Evolutionary conservation across 1,140 invertebrate genomes (phyloP).

Genomic region (Heliconius himera): DNA sequence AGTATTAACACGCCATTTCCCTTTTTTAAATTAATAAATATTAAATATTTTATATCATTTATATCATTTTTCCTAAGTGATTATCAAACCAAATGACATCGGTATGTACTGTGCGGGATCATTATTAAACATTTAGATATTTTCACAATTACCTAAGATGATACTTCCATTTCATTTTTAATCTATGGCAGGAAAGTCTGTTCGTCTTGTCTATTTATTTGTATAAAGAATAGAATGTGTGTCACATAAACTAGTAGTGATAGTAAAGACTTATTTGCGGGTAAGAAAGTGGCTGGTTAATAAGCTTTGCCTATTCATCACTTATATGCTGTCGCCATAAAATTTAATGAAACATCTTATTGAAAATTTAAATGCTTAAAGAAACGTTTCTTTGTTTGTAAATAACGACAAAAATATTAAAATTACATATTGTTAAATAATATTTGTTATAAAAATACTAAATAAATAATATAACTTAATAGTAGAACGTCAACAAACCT

Average conservation of each 20-base stretch:
- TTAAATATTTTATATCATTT: too few species aligned
- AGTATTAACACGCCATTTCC: too few species aligned
- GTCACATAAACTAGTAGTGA: slow-evolving; percentile 18
- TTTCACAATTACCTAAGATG: neutral
- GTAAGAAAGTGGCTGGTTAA: slow-evolving; percentile 13
- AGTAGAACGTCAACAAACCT: too few species aligned
- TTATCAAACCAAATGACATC: too few species aligned
- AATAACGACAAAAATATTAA: too few species aligned
- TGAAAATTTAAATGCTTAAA: neutral
- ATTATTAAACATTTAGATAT: neutral
- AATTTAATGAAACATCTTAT: neutral
- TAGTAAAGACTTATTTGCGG: slow-evolving; percentile 17
- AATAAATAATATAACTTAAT: too few species aligned
- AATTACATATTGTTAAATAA: neutral
- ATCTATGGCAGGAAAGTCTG: slow-evolving; percentile 6
- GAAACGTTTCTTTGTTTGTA: too few species aligned
- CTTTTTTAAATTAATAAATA: too few species aligned
- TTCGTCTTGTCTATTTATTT: slow-evolving; percentile 14
- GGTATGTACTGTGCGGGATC: too few species aligned
- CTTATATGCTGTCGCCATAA: neutral
- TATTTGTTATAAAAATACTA: too few species aligned
- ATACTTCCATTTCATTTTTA: neutral
- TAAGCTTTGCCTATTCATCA: slow-evolving; percentile 12
- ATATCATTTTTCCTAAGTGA: too few species aligned
- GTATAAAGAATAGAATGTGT: slow-evolving; percentile 18